Percentiles rank a stretch among this genome's conserved stretches.
Conservation (phyloP, 2,888 invertebrate genomes). For the Folsomia manolachei region DNA sequence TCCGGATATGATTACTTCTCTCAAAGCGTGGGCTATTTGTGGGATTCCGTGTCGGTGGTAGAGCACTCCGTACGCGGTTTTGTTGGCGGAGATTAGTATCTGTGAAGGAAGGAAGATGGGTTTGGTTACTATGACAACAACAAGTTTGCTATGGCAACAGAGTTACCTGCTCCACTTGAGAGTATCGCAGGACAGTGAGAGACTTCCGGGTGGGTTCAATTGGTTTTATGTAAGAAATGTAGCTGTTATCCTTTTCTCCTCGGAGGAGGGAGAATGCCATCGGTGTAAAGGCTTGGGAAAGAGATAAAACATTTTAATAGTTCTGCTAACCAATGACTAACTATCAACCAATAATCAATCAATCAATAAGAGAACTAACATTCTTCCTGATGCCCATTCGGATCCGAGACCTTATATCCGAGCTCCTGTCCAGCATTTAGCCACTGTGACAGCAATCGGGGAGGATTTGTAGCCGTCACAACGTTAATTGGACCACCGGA, state of each 20-base stretch:
- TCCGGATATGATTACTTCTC: slow-evolving; percentile 32
- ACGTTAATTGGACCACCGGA: slow-evolving; percentile 19
- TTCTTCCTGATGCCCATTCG: slow-evolving; percentile 26
- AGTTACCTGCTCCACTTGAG: slow-evolving; percentile 9
- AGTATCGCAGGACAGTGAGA: slow-evolving; percentile 31
- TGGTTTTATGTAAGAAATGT: slow-evolving; percentile 19
- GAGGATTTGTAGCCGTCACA: slow-evolving; percentile 17
- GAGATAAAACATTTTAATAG: background rate
- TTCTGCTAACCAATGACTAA: background rate
- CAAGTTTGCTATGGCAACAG: background rate
- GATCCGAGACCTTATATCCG: slow-evolving; percentile 19
- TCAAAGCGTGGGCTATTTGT: slow-evolving; percentile 16
- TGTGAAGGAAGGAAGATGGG: background rate
- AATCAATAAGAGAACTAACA: background rate
- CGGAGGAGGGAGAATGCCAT: slow-evolving; percentile 7
- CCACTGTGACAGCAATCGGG: slow-evolving; percentile 19
- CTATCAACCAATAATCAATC: background rate
- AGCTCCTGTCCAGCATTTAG: slow-evolving; percentile 29
- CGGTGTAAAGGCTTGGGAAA: slow-evolving; percentile 26
- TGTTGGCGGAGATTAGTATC: background rate
- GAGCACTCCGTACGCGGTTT: slow-evolving; percentile 34
- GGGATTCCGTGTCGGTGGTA: slow-evolving; percentile 37
- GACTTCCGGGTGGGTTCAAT: background rate
- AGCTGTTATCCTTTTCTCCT: slow-evolving; percentile 17
- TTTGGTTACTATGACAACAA: background rate